phyloP scores from a whole-genome alignment of 2,888 invertebrate species.

The Rhogogaster chlorosoma region DNA sequence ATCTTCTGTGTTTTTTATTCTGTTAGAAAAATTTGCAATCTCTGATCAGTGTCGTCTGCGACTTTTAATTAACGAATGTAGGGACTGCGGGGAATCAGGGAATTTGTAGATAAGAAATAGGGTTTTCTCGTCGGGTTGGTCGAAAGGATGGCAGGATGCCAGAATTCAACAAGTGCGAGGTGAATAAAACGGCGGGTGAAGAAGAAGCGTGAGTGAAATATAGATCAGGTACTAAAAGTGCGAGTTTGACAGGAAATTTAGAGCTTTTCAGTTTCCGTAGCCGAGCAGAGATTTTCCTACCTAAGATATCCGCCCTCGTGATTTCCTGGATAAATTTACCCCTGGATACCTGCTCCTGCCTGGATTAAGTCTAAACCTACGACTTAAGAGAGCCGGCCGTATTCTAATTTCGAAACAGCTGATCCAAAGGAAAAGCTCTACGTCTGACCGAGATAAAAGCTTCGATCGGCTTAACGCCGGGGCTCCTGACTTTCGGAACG shows the following conservation, averaged over 20 bases:
- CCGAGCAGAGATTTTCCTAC: neutral
- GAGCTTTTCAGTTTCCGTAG: neutral
- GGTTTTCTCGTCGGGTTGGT: neutral
- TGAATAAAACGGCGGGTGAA: neutral
- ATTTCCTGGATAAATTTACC: neutral
- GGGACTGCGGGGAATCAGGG: neutral
- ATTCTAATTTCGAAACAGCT: constrained; percentile 17
- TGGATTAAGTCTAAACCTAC: constrained; percentile 13
- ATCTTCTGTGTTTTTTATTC: neutral
- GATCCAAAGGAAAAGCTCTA: neutral
- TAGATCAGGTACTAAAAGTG: neutral
- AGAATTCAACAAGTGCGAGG: constrained; percentile 31
- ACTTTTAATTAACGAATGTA: neutral
- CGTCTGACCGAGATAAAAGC: constrained; percentile 34
- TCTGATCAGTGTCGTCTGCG: neutral
- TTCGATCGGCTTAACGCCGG: constrained; percentile 22
- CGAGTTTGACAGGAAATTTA: neutral
- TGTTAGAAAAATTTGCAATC: neutral
- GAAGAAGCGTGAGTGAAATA: neutral
- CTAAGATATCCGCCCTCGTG: neutral
- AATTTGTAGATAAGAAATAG: constrained; percentile 4
- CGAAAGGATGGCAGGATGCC: neutral
- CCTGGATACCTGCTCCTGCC: neutral
- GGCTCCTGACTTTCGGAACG: neutral
- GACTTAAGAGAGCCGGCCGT: neutral